Evolutionary conservation across 1,140 invertebrate species (phyloP).

Genomic region (Anastatus disparis): DNA sequence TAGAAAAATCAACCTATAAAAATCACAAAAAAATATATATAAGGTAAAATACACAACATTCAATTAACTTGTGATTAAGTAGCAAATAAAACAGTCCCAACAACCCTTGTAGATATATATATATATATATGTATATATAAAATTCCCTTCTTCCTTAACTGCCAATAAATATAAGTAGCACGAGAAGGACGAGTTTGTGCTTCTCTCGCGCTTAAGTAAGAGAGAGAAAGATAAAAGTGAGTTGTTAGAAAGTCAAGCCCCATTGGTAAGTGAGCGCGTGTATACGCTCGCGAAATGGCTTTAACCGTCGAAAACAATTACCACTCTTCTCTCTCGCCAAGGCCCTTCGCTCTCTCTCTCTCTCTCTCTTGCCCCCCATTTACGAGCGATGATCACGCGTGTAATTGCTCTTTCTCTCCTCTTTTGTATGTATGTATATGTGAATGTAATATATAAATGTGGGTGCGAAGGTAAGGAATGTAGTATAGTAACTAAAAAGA

Average conservation of each 20-base stretch:
- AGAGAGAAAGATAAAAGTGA: too few species aligned
- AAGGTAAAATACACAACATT: neutral
- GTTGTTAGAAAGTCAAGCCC: too few species aligned
- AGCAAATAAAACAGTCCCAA: neutral
- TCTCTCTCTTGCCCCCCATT: too few species aligned
- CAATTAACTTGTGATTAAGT: slow-evolving; percentile 10
- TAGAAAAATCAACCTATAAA: neutral
- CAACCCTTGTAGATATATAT: neutral
- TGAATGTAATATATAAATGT: too few species aligned
- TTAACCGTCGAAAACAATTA: slow-evolving; percentile 44
- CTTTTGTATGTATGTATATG: slow-evolving; percentile 34
- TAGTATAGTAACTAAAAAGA: neutral
- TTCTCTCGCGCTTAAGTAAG: too few species aligned
- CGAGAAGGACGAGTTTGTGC: too few species aligned
- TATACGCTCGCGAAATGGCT: neutral
- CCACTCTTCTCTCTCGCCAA: too few species aligned
- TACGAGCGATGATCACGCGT: slow-evolving; percentile 44
- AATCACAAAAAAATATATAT: neutral
- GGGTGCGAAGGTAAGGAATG: slow-evolving; percentile 34
- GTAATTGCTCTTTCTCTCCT: slow-evolving; percentile 47
- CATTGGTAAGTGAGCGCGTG: too few species aligned
- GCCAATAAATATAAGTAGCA: slow-evolving; percentile 11
- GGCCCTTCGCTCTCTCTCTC: too few species aligned
- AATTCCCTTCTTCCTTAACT: neutral
- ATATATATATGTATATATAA: neutral